Evolutionary conservation across 2,797 vertebrate genomes (phyloP).

Genomic region (Karalla daura): DNA sequence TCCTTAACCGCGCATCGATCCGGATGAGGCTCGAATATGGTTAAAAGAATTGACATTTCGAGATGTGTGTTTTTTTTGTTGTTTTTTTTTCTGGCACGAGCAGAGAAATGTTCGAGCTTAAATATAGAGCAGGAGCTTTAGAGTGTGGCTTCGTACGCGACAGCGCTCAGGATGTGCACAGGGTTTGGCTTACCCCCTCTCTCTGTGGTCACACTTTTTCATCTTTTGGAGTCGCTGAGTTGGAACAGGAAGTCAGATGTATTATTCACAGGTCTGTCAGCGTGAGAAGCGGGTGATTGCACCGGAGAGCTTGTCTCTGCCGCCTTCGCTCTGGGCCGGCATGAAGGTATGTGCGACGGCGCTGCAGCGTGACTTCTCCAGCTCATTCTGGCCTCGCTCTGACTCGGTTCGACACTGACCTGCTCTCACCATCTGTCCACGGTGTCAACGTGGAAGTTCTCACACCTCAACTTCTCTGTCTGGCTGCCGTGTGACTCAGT

Average conservation of each 20-base stretch:
- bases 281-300: conserved; percentile 50
- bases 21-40: conserved; percentile 5
- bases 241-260: conserved; percentile 80
- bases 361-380: not conserved
- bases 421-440: conserved; percentile 37
- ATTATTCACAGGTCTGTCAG: conserved; percentile 70
- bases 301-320: conserved; percentile 19
- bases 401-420: conserved; percentile 29
- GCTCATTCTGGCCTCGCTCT: conserved; percentile 27
- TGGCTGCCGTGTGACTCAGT: conserved; percentile 61
- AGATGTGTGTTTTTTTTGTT: not conserved
- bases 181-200: conserved; percentile 36
- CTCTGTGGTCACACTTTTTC: conserved; percentile 62
- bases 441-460: conserved; percentile 52
- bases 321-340: conserved; percentile 25
- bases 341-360: not conserved
- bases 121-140: conserved; percentile 49
- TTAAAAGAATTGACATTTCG: not conserved
- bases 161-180: conserved; percentile 45
- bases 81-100: not conserved
- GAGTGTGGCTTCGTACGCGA: conserved; percentile 35
- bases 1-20: not conserved
- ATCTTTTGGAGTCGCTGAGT: conserved; percentile 64
- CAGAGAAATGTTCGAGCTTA: conserved; percentile 18
- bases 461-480: conserved; percentile 65